A percentile compares a stretch with the other conserved stretches of the same genome.
These are phyloP conservation scores for Malurus elegans DNA, from an alignment of 2,113 vertebrate genomes.

Conservation along the genomic window DNA sequence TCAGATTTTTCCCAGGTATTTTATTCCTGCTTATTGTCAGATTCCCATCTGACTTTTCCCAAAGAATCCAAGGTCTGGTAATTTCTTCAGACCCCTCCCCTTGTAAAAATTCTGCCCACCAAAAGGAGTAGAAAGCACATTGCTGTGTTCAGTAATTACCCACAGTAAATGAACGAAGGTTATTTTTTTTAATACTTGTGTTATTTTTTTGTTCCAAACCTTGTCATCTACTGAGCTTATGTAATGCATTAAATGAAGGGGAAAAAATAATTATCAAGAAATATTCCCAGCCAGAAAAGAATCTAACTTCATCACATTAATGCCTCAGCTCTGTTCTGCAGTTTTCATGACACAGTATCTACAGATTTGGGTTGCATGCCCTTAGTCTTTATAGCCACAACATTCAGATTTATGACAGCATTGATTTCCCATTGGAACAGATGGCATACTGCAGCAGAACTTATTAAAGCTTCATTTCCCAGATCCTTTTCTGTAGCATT, in stretches of 20 bases:
- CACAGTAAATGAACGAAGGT: not conserved
- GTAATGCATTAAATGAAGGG: not conserved
- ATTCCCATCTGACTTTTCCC: not conserved
- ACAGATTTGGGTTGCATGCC: not conserved
- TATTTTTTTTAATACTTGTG: not conserved
- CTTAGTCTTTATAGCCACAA: conserved; percentile 24
- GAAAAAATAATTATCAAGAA: not conserved
- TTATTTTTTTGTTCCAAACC: not conserved
- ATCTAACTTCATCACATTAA: not conserved
- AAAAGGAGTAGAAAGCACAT: not conserved
- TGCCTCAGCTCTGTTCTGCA: not conserved
- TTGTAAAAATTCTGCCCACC: not conserved
- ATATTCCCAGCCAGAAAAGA: not conserved
- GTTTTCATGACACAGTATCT: not conserved
- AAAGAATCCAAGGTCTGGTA: not conserved
- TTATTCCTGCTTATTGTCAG: not conserved
- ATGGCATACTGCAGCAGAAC: conserved; percentile 19
- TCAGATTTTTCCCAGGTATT: not conserved
- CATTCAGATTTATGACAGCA: conserved; percentile 6
- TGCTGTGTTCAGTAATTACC: not conserved
- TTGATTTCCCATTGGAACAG: conserved; percentile 26
- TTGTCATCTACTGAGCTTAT: not conserved
- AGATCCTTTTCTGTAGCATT: not conserved
- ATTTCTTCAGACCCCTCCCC: not conserved
- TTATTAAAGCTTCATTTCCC: conserved; percentile 10